Evolutionary conservation across 2,113 vertebrate genomes (phyloP).

Genomic region (Pelecanus crispus): DNA sequence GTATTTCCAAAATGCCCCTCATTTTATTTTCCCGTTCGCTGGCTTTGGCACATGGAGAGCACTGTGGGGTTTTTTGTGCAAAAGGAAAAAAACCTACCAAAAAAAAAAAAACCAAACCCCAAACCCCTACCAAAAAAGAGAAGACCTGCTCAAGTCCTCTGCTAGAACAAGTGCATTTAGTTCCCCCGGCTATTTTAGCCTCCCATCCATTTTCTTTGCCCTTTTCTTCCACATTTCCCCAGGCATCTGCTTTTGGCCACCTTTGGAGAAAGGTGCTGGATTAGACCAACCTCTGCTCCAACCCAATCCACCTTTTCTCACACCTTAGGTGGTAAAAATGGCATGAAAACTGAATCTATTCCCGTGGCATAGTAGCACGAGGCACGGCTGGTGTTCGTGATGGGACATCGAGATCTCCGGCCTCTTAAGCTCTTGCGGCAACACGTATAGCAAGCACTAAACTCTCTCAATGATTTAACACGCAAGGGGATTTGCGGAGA

Average conservation of each 20-base stretch:
- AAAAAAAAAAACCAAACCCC: neutral
- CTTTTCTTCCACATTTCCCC: neutral
- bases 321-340: neutral
- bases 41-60: neutral
- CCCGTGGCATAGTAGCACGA: fast-evolving
- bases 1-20: neutral
- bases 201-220: neutral
- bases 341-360: neutral
- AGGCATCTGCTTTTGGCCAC: neutral
- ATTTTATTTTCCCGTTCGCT: neutral
- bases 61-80: neutral
- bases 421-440: neutral
- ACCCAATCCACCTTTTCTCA: neutral
- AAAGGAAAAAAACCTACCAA: neutral
- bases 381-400: neutral
- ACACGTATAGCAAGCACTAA: neutral
- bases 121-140: neutral
- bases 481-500: neutral
- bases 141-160: neutral
- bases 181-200: neutral
- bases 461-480: neutral
- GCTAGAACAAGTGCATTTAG: too few relatives aligned
- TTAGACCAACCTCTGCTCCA: neutral
- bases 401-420: neutral
- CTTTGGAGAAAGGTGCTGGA: neutral